Conservation (phyloP, 1,140 invertebrate genomes). For the Anthonomus grandis region DNA sequence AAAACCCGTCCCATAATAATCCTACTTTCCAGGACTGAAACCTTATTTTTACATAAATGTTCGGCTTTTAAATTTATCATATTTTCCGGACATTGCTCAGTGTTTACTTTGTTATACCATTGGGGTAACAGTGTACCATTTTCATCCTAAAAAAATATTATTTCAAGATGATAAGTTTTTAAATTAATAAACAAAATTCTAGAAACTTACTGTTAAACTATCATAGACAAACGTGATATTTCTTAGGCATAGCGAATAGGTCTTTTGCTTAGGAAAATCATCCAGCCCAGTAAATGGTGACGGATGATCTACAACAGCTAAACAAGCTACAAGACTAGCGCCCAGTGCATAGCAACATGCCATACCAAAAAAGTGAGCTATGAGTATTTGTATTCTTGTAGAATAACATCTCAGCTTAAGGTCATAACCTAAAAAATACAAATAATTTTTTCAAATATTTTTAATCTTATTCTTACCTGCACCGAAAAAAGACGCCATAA, state of each 20-base stretch:
- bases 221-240: slow-evolving; percentile 44
- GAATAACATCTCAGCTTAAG: slow-evolving; percentile 34
- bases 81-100: slow-evolving; percentile 30
- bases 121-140: slow-evolving; percentile 29
- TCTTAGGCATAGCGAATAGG: slow-evolving; percentile 38
- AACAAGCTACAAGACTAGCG: slow-evolving; percentile 39
- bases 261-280: slow-evolving; percentile 29
- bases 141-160: slow-evolving; percentile 26
- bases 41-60: slow-evolving; percentile 35
- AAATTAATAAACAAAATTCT: background rate
- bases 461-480: slow-evolving; percentile 33
- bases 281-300: slow-evolving; percentile 34
- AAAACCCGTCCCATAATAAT: slow-evolving; percentile 35
- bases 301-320: slow-evolving; percentile 32
- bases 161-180: background rate
- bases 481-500: slow-evolving; percentile 39
- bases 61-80: slow-evolving; percentile 31
- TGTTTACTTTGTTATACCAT: slow-evolving; percentile 39
- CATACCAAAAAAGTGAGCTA: slow-evolving; percentile 36
- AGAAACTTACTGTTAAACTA: slow-evolving; percentile 37
- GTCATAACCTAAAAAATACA: slow-evolving; percentile 34
- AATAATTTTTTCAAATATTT: slow-evolving; percentile 10
- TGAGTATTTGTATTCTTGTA: slow-evolving; percentile 33
- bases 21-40: slow-evolving; percentile 40
- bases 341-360: slow-evolving; percentile 37